Base-by-base conservation (phyloP, 2,113 vertebrate species). In the Mastomys coucha region DNA sequence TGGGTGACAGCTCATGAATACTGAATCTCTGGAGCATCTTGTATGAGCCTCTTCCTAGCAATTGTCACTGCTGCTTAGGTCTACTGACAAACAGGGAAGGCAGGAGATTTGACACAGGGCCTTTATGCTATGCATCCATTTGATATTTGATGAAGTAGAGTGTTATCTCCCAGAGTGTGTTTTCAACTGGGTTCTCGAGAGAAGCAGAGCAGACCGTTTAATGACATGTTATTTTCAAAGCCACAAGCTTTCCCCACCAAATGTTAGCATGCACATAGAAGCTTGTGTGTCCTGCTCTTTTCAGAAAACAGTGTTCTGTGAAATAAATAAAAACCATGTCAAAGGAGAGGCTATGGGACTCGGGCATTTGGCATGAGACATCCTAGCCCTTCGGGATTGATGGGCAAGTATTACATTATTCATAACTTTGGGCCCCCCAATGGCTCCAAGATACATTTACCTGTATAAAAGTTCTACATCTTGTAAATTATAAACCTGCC, bases 61-160 rank as follows among this genome's bases (percentile, higher is more conserved):
- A 26, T 1, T 0, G 0, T 20, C 1, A 9, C 4, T 5, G 19
- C 5, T 42, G 39, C n/a, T 45, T 28, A 13, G 45, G n/a, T 69
- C 70, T 22, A 0, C 3, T 67, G 70, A 73, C 49, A 17, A 60
- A 45, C 4, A 5, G 12, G 17, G 24, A 17, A 8, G 19, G 33
- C 0, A 13, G 51, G 39, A 6, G 19, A 5, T 36, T 36, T 63
- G 56, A 58, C 51, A 75, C n/a, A 45, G 26, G 58, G 58, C 17
- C 58, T 53, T 53, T 53, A 53, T 11, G 2, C 53, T 2, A 53
- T 53, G 53, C 13, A 53, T 53, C 53, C 53, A 53, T 36, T 58
- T 60, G 6, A 36, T 36, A 53, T 36, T 58, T 60, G 6, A 36
- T 36, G 3, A 72, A 80, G 92, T 49, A 33, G 49, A 19, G 3